A percentile compares a stretch with the other conserved stretches of the same genome.
These are phyloP conservation scores for Synanceia verrucosa DNA, from an alignment of 2,797 vertebrate species.

Conservation along the genomic window DNA sequence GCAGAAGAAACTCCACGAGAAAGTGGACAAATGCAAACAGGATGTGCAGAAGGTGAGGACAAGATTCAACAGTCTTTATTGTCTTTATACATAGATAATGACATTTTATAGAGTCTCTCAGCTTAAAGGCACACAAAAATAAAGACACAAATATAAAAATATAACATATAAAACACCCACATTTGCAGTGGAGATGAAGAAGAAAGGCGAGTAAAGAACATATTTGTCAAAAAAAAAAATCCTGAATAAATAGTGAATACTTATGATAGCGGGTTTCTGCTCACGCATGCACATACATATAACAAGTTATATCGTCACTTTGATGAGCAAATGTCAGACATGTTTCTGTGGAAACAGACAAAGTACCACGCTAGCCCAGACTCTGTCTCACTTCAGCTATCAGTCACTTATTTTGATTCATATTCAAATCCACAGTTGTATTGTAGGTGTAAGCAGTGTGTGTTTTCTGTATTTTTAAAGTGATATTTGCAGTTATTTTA, in stretches of 20 bases:
- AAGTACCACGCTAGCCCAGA: background rate
- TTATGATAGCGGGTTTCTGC: background rate
- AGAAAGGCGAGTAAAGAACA: background rate
- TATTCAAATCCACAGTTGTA: background rate
- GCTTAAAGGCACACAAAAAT: too few species aligned
- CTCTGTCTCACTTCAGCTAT: background rate
- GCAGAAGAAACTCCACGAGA: constrained; percentile 98
- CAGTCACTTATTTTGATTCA: background rate
- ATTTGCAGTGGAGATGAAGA: too few species aligned
- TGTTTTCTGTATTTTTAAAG: background rate
- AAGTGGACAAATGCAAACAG: constrained; percentile 97
- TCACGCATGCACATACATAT: background rate
- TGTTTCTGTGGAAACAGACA: background rate
- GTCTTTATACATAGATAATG: too few species aligned
- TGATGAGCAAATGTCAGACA: background rate
- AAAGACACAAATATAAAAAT: background rate
- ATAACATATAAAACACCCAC: too few species aligned
- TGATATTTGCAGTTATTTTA: background rate
- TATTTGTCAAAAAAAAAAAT: background rate
- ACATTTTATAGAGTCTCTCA: too few species aligned
- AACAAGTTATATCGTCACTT: background rate
- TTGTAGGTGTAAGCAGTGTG: background rate
- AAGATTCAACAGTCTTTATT: too few species aligned
- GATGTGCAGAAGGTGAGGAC: constrained; percentile 90
- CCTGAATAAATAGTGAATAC: background rate